These are phyloP conservation scores for Mus spretus DNA, from an alignment of 2,797 vertebrate genomes.

Conservation along the genomic window DNA sequence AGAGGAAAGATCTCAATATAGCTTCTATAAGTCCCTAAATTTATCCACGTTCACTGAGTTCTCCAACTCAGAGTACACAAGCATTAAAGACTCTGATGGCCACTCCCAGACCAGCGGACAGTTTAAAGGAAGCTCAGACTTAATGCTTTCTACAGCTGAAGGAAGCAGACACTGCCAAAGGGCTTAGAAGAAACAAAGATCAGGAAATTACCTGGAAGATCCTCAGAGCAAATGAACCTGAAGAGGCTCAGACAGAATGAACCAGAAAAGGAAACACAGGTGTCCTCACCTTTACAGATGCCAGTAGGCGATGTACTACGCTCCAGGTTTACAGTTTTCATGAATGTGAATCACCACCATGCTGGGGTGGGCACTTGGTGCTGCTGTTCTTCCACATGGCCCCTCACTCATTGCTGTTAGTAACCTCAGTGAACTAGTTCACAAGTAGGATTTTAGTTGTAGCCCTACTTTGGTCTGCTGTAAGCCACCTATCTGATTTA, in stretches of 20 bases:
- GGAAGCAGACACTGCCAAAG: neutral
- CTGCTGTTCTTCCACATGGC: neutral
- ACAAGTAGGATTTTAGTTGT: neutral
- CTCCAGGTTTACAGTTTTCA: neutral
- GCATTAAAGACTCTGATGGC: neutral
- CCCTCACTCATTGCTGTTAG: neutral
- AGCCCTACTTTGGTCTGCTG: neutral
- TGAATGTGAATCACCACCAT: neutral
- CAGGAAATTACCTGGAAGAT: neutral
- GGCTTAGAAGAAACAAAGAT: neutral
- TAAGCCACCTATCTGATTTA: neutral
- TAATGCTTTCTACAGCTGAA: neutral
- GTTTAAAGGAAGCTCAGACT: neutral
- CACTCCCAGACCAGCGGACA: too few relatives aligned
- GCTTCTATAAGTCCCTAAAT: neutral
- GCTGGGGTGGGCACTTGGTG: neutral
- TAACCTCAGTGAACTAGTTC: neutral
- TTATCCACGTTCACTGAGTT: neutral
- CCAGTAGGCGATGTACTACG: neutral
- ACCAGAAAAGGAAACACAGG: neutral
- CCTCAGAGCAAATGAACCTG: neutral
- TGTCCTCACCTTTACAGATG: neutral
- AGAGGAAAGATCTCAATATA: neutral
- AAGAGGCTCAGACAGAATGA: neutral
- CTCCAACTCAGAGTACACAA: neutral